Evolutionary conservation across 2,113 vertebrate genomes (phyloP), one percentile per base, ranked within the genome.

Genomic region (Pionites leucogaster): DNA sequence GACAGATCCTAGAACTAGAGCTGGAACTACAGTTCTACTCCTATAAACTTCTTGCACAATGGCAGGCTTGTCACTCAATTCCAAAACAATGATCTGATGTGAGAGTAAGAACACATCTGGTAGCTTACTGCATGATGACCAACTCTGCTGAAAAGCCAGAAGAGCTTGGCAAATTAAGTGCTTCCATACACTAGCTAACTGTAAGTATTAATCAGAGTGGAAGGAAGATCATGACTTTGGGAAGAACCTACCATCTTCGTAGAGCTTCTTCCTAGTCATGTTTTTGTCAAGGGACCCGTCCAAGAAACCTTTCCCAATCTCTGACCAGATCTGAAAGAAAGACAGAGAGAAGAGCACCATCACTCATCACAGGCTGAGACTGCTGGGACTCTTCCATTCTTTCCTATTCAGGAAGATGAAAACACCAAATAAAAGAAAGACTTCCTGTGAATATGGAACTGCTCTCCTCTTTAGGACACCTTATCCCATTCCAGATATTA

Each of bases 261-360:
- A 99, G 59, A 98, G 98, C 15, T 98, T 98, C 96, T 99, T 99
- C 70, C 99, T 98, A 96, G 98, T 98, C 78, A 97, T 86, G 96
- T 98, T 99, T 97, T 99, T 99, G 97, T 99, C 99, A 95, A 99
- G 97, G 50, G 99, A 99, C 7, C 99, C 99, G 87, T 99, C 99
- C 97, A 99, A 95, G 96, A 99, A 99, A 82, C 99, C 99, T 91
- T 98, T 99, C 37, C 99, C 99, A 63, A 99, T 99, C 96, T 99
- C 99, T 10, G 98, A 98, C 99, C 99, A 99, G 95, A 99, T 99
- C 99, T 99, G 96, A 64, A 98, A 97, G 64, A 49, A 92, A 14
- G 17, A 90, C 17, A 93, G 28, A 91, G 33, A 75, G 29, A 92
- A 89, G 7, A 84, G 15, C 65, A 78, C 10, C 20, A 35, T 82